Evolutionary conservation across 2,797 vertebrate species (phyloP).

Genomic region (Gorsachius magnificus): DNA sequence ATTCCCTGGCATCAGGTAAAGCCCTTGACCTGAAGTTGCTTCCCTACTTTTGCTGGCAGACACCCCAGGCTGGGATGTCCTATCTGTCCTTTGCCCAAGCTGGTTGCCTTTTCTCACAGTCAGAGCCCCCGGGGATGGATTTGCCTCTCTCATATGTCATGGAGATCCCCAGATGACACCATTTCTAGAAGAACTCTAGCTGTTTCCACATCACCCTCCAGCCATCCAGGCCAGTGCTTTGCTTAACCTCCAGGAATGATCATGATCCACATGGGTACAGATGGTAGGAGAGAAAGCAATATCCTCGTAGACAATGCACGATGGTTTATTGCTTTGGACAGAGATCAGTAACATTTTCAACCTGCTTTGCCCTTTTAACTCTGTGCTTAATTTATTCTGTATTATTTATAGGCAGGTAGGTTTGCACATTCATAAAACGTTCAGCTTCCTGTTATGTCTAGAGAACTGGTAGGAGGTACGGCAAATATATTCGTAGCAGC

Average conservation of each 20-base stretch:
- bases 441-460: constrained; percentile 51
- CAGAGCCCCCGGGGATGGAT: background rate
- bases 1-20: background rate
- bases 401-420: constrained; percentile 43
- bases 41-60: background rate
- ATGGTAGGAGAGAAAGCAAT: background rate
- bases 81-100: background rate
- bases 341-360: constrained; percentile 4
- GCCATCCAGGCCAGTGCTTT: background rate
- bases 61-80: background rate
- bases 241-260: background rate
- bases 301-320: background rate
- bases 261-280: background rate
- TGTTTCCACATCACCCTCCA: background rate
- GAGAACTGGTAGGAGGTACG: constrained; percentile 35
- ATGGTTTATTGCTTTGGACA: background rate
- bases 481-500: constrained; percentile 19
- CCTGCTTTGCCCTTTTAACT: background rate
- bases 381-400: background rate
- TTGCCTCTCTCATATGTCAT: background rate
- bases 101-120: background rate
- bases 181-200: background rate
- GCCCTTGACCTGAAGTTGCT: background rate
- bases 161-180: background rate
- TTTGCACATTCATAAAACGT: constrained; percentile 42